Evolutionary conservation across 2,888 invertebrate genomes (phyloP).

Genomic region (Zootermopsis nevadensis): DNA sequence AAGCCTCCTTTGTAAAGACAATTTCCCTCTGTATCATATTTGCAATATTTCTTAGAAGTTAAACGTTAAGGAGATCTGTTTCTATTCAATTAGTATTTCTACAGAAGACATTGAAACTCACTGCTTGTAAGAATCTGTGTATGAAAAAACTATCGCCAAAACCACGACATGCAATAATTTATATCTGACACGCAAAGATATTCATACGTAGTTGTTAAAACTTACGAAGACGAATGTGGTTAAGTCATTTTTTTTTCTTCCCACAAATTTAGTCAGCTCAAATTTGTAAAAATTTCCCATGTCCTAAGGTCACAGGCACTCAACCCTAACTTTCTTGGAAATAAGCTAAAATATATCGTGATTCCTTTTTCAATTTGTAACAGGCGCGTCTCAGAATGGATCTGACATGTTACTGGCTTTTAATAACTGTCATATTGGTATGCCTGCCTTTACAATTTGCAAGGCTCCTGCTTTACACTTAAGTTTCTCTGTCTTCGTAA

Average conservation of each 20-base stretch:
- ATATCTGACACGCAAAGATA: not conserved
- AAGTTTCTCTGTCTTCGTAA: not conserved
- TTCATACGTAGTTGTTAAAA: constrained; percentile 8
- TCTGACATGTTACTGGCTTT: not conserved
- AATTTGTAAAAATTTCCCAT: not conserved
- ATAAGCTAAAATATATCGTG: not conserved
- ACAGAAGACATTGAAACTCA: constrained; percentile 10
- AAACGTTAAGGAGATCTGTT: not conserved
- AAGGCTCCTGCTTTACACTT: no score
- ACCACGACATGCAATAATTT: constrained; percentile 14
- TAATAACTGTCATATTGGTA: no score
- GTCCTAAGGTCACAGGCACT: not conserved
- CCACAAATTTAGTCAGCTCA: constrained; percentile 20
- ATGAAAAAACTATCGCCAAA: not conserved
- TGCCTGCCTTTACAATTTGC: no score
- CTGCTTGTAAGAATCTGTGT: constrained; percentile 1
- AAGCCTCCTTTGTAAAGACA: not conserved
- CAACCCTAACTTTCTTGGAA: not conserved
- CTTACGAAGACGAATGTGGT: not conserved
- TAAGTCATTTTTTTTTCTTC: not conserved
- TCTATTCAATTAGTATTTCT: constrained; percentile 1
- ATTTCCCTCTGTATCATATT: no score
- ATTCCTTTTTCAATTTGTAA: not conserved
- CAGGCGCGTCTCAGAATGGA: not conserved
- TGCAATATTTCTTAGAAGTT: not conserved